These are phyloP conservation scores for Halictus quadricinctus DNA, from an alignment of 2,888 invertebrate genomes.

Conservation along the genomic window DNA sequence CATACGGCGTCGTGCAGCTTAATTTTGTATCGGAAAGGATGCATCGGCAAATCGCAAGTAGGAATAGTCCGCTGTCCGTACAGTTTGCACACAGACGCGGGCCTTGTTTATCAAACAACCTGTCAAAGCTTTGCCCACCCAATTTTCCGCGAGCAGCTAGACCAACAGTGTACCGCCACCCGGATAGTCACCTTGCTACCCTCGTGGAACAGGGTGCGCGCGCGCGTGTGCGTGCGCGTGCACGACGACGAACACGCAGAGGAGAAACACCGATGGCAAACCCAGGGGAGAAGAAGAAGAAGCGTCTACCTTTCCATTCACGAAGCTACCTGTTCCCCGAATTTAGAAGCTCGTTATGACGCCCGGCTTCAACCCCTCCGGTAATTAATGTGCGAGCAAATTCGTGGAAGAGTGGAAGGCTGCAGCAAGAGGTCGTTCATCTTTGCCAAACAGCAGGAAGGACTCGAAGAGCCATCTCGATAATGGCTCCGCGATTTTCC, in stretches of 20 bases:
- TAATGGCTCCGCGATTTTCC: conserved; percentile 9
- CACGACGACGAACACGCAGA: conserved; percentile 36
- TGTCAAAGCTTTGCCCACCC: conserved; percentile 74
- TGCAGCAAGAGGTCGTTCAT: conserved; percentile 20
- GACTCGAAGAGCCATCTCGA: background rate
- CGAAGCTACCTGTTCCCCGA: conserved; percentile 45
- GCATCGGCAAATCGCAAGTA: conserved; percentile 62
- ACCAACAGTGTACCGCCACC: conserved; percentile 71
- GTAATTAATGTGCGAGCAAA: conserved; percentile 62
- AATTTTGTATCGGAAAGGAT: conserved; percentile 61
- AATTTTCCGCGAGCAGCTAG: conserved; percentile 73
- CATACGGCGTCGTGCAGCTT: conserved; percentile 17
- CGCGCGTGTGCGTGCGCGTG: conserved; percentile 39
- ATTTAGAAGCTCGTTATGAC: conserved; percentile 63
- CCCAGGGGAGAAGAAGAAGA: background rate
- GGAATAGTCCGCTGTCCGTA: conserved; percentile 50
- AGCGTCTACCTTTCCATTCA: conserved; percentile 45
- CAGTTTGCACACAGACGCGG: conserved; percentile 67
- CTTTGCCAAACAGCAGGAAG: conserved; percentile 30
- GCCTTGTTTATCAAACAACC: conserved; percentile 73
- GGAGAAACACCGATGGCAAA: conserved; percentile 3
- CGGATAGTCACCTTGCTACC: conserved; percentile 38
- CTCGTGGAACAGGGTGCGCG: conserved; percentile 22
- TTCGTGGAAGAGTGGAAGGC: conserved; percentile 37
- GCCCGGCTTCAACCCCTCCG: conserved; percentile 36